These are phyloP conservation scores for Protobothrops flavoviridis DNA, from an alignment of 2,113 vertebrate species.

Conservation along the genomic window DNA sequence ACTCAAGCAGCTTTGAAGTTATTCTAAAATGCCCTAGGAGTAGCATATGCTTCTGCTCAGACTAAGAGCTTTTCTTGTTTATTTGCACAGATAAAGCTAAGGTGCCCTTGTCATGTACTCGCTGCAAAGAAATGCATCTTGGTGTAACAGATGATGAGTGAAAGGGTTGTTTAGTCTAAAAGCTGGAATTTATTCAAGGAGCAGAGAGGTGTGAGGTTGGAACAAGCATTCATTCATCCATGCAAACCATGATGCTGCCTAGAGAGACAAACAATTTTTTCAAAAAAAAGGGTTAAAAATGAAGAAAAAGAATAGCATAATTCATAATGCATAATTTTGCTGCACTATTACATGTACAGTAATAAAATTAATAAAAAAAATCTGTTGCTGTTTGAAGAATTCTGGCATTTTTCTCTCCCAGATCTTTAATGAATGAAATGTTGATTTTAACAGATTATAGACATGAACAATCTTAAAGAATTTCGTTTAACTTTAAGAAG, in stretches of 20 bases:
- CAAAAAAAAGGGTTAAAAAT: no score
- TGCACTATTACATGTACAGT: not conserved
- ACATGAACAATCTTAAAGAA: conserved; percentile 25
- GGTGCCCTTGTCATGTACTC: conserved; percentile 25
- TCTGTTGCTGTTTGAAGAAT: not conserved
- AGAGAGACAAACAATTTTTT: not conserved
- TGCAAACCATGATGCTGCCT: conserved; percentile 1
- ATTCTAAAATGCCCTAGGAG: conserved; percentile 23
- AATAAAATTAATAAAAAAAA: conserved; percentile 1
- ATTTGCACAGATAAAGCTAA: conserved; percentile 29
- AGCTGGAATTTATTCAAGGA: conserved; percentile 28
- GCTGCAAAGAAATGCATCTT: conserved; percentile 13
- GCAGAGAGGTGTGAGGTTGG: conserved; percentile 6
- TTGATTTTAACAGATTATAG: conserved; percentile 49
- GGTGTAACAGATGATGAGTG: conserved; percentile 23
- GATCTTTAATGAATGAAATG: conserved; percentile 21
- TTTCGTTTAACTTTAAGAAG: conserved; percentile 16
- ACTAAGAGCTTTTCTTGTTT: conserved; percentile 11
- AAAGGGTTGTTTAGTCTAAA: conserved; percentile 28
- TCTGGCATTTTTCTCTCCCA: not conserved
- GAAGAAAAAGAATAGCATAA: no score
- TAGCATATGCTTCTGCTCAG: not conserved
- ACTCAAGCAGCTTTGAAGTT: not conserved
- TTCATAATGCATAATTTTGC: not conserved
- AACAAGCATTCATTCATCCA: conserved; percentile 6